phyloP scores from a whole-genome alignment of 2,113 vertebrate genomes.

The Paraplagusia blochii region DNA sequence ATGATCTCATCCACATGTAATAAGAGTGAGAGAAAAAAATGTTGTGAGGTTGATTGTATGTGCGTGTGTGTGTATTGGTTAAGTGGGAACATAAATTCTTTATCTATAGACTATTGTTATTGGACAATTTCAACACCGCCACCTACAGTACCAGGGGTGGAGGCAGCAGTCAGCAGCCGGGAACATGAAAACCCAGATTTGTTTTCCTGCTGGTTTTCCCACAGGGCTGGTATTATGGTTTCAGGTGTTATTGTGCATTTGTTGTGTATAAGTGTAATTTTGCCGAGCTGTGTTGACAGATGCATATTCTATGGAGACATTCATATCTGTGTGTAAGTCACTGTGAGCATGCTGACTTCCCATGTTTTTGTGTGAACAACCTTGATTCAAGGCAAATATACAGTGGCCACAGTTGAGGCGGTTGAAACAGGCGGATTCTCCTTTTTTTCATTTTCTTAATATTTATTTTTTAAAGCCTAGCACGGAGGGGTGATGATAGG shows the following conservation, averaged over 20 bases:
- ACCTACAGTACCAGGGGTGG: conserved; percentile 16
- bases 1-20: conserved; percentile 47
- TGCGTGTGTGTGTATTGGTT: conserved; percentile 29
- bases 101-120: conserved; percentile 60
- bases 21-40: conserved; percentile 36
- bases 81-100: conserved; percentile 50
- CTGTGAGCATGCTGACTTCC: conserved; percentile 75
- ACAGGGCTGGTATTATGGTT: conserved; percentile 62
- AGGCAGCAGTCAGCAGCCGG: conserved; percentile 7
- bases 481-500: conserved; percentile 6
- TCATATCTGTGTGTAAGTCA: conserved; percentile 74
- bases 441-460: conserved; percentile 8
- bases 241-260: conserved; percentile 73
- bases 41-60: conserved; percentile 40
- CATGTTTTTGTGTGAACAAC: conserved; percentile 70
- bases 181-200: conserved; percentile 25
- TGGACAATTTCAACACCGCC: conserved; percentile 34
- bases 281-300: conserved; percentile 71
- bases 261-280: conserved; percentile 77
- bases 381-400: conserved; percentile 56
- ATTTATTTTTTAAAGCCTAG: conserved; percentile 28
- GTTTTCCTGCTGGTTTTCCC: conserved; percentile 39
- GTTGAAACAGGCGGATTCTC: conserved; percentile 27
- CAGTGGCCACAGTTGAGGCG: conserved; percentile 56
- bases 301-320: conserved; percentile 74